Base-by-base conservation (phyloP, 1,140 invertebrate species). In the Lepidostoma basale region DNA sequence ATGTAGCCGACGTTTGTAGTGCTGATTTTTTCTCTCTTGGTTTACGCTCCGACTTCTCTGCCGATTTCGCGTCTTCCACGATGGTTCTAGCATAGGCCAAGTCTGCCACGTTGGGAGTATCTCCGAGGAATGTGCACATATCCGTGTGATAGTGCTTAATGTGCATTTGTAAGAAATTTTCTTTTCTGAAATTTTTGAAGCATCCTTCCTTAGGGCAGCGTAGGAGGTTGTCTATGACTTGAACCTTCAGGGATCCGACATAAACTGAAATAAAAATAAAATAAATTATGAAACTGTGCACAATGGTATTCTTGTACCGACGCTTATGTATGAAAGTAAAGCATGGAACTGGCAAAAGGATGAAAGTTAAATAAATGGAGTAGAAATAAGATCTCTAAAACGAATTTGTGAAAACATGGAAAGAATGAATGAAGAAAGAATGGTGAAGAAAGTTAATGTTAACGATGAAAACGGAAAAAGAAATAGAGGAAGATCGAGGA, bases 61-160 rank as follows among this genome's bases (percentile, higher is more conserved):
- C 54, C 78, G 25, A 76, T 73, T 60, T 83, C 78, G 67, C 45
- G 23, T 73, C 60, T 45, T 70, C 68, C 1, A 86, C 87, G 9
- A 87, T 86, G 1, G 89, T 90, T 71, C 92, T 84, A 10, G 92
- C 91, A 69, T 92, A 90, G 0, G 92, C 93, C 56, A 94, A 79
- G 77, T 95, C 92, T 20, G 91, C 86, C 56, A 95, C 93, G 79
- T 95, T 95, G 14, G 92, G 92, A 2, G 91, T 92, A 5, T 85
- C 86, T 4, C 90, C 90, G 39, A 93, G 78, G 76, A 89, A 88
- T 74, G 92, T 88, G 0, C 86, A 87, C 69, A 91, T 85, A 70
- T 94, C 92, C 1, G 88, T 87, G 81, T 96, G 93, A 76, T 95
- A 95, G 79, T 95, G 93, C 74, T 95, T 94, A n/a, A 95, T 90